These are phyloP conservation scores for Aelia acuminata DNA, from an alignment of 2,888 invertebrate species.

Conservation along the genomic window DNA sequence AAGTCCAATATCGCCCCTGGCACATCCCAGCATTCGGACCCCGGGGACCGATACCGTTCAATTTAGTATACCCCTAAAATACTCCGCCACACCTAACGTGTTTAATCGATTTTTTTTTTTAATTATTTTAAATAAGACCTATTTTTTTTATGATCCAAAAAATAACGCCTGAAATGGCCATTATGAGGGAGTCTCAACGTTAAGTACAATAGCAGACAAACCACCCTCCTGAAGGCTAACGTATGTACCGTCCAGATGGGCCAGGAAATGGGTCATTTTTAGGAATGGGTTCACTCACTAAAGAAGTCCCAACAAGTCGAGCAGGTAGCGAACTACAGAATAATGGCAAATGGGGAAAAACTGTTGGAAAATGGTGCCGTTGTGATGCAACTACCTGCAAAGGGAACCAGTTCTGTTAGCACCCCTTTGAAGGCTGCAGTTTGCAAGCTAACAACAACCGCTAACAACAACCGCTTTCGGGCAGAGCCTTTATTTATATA, in stretches of 20 bases:
- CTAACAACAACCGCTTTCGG: no score
- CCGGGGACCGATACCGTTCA: no score
- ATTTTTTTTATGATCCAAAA: no score
- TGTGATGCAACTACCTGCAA: constrained; percentile 4
- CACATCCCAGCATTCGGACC: no score
- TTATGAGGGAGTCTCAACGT: neutral
- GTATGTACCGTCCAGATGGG: neutral
- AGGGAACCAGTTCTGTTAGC: neutral
- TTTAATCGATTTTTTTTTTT: no score
- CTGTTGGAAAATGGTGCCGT: neutral
- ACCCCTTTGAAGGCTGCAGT: neutral
- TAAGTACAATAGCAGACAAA: neutral
- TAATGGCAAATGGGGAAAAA: neutral
- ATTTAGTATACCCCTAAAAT: no score
- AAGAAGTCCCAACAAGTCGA: neutral
- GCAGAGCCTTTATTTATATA: no score
- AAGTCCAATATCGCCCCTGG: no score
- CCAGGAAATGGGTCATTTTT: neutral
- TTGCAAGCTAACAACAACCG: no score
- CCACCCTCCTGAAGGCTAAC: neutral
- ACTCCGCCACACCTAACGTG: no score
- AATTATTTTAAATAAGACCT: no score
- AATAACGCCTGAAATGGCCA: no score
- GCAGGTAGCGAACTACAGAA: neutral
- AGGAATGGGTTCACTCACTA: neutral